Conservation (phyloP, 1,140 invertebrate genomes). For the Antheraea mylitta region DNA sequence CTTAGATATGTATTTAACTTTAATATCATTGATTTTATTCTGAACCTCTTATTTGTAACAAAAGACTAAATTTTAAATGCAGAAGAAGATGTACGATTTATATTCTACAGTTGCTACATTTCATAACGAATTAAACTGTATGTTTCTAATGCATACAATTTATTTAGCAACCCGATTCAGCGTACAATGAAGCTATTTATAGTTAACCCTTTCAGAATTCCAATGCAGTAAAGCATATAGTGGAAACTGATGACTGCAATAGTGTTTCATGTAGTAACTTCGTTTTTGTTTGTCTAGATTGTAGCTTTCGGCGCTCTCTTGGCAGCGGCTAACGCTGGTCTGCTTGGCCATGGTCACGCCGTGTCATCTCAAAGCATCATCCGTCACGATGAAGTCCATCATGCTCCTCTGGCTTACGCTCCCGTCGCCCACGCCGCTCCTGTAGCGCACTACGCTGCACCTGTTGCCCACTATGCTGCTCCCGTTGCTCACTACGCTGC, state of each 20-base stretch:
- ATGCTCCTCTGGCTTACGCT: conserved; percentile 41
- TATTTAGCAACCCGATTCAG: too few relatives aligned
- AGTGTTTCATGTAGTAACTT: too few relatives aligned
- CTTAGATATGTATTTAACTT: too few relatives aligned
- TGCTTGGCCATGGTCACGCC: conserved; percentile 45
- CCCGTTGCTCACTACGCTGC: conserved; percentile 39
- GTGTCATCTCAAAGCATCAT: conserved; percentile 69
- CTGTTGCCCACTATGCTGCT: conserved; percentile 46
- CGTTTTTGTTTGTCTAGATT: conserved; percentile 34
- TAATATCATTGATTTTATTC: too few relatives aligned
- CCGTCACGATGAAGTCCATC: conserved; percentile 47
- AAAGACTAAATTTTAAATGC: too few relatives aligned
- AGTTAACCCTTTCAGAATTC: not conserved
- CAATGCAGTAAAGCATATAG: too few relatives aligned
- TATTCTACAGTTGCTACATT: too few relatives aligned
- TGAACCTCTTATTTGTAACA: too few relatives aligned
- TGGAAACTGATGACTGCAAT: too few relatives aligned
- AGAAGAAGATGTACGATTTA: too few relatives aligned
- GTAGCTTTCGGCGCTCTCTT: conserved; percentile 45
- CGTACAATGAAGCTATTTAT: not conserved
- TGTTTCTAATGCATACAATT: too few relatives aligned
- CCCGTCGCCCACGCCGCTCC: conserved; percentile 40
- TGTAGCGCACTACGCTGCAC: conserved; percentile 36
- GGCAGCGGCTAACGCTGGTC: conserved; percentile 49
- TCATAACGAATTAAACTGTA: too few relatives aligned